Conservation (phyloP, 2,888 invertebrate genomes). For the Acrobasis repandana region DNA sequence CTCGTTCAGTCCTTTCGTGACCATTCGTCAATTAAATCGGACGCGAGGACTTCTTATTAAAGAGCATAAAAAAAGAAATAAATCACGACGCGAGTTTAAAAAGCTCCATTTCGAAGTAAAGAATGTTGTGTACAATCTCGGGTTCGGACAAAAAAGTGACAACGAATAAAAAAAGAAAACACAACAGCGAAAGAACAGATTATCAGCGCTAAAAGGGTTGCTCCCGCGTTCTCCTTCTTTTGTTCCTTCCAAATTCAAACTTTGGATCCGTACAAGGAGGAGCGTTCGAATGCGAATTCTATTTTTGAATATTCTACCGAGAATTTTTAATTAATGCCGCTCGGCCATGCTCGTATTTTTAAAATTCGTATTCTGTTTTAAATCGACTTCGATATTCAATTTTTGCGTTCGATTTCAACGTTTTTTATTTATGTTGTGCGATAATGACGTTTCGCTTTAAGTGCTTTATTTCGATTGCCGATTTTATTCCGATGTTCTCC, state of each 20-base stretch:
- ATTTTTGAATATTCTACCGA: constrained; percentile 83
- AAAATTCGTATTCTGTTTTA: constrained; percentile 81
- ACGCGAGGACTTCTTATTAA: constrained; percentile 71
- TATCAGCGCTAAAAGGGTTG: constrained; percentile 84
- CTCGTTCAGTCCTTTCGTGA: constrained; percentile 66
- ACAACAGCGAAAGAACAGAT: constrained; percentile 80
- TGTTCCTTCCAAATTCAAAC: constrained; percentile 82
- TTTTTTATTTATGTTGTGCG: constrained; percentile 82
- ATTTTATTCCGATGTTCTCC: constrained; percentile 81
- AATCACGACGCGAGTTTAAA: constrained; percentile 74
- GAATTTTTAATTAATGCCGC: constrained; percentile 83
- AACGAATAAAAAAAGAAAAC: constrained; percentile 76
- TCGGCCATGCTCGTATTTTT: constrained; percentile 79
- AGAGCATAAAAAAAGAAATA: constrained; percentile 76
- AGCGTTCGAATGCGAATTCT: constrained; percentile 82
- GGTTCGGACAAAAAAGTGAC: constrained; percentile 81
- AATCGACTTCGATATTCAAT: constrained; percentile 81
- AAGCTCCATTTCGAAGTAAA: constrained; percentile 82
- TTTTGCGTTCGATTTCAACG: constrained; percentile 80
- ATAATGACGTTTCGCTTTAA: constrained; percentile 83
- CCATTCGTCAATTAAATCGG: constrained; percentile 79
- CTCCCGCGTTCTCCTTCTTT: constrained; percentile 80
- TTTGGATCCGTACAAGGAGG: constrained; percentile 80
- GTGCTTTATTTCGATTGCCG: constrained; percentile 83
- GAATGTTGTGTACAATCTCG: constrained; percentile 83